These are phyloP conservation scores for Merodon equestris DNA, from an alignment of 2,888 invertebrate species.

Conservation along the genomic window DNA sequence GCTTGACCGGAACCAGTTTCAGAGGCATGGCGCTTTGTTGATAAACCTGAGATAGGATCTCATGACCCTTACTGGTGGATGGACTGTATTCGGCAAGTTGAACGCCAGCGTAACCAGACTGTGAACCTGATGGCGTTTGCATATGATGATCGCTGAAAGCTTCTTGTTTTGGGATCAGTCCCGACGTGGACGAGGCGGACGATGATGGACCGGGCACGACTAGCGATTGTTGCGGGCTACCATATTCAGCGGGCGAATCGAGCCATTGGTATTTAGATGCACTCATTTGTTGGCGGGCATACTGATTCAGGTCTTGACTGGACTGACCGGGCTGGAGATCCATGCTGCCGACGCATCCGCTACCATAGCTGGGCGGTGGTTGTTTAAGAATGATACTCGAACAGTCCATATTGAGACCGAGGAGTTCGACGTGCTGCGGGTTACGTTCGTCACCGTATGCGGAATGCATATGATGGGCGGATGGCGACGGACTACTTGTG, in stretches of 20 bases:
- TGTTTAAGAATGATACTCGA: slow-evolving; percentile 82
- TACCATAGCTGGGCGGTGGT: slow-evolving; percentile 82
- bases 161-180: slow-evolving; percentile 86
- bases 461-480: slow-evolving; percentile 74
- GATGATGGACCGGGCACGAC: slow-evolving; percentile 82
- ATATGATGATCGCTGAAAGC: slow-evolving; percentile 77
- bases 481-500: slow-evolving; percentile 77
- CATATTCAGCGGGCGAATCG: slow-evolving; percentile 81
- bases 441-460: slow-evolving; percentile 78
- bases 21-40: slow-evolving; percentile 93
- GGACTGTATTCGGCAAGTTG: slow-evolving; percentile 96
- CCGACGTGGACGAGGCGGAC: slow-evolving; percentile 76
- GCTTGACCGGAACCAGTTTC: slow-evolving; percentile 94
- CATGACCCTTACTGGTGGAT: slow-evolving; percentile 96
- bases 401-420: slow-evolving; percentile 83
- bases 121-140: slow-evolving; percentile 71
- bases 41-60: slow-evolving; percentile 95
- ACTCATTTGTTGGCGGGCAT: slow-evolving; percentile 80
- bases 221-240: slow-evolving; percentile 79
- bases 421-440: slow-evolving; percentile 81
- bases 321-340: slow-evolving; percentile 79
- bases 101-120: slow-evolving; percentile 82
- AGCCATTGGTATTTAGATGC: slow-evolving; percentile 85
- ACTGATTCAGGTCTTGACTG: slow-evolving; percentile 81
- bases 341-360: slow-evolving; percentile 81